Conservation (phyloP, 1,140 invertebrate species). For the Aphelinus atriplicis region DNA sequence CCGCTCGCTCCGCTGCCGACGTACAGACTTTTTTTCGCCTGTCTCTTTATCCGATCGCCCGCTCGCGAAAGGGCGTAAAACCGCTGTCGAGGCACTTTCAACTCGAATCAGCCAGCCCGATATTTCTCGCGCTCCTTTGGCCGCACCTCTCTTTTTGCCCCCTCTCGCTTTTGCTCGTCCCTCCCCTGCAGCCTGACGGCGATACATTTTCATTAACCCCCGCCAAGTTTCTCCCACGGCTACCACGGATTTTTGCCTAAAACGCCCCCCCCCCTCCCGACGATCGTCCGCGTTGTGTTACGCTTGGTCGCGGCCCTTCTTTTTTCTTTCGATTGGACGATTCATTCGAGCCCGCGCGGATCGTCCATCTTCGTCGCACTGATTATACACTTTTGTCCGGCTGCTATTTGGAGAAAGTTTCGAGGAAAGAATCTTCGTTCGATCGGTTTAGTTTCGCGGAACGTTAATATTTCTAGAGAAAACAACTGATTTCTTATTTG, state of each 20-base stretch:
- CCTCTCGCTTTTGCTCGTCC: neutral
- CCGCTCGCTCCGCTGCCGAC: neutral
- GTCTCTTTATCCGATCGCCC: constrained; percentile 50
- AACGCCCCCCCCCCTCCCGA: neutral
- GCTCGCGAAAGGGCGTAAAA: constrained; percentile 47
- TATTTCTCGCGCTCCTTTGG: constrained; percentile 13
- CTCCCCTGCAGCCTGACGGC: too few relatives aligned
- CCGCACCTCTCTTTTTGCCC: neutral
- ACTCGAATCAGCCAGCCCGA: constrained; percentile 38
- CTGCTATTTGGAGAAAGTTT: too few relatives aligned
- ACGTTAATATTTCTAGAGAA: too few relatives aligned
- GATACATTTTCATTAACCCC: neutral
- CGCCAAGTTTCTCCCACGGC: too few relatives aligned
- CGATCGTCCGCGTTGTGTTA: too few relatives aligned
- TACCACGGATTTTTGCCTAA: too few relatives aligned
- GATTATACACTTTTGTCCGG: too few relatives aligned
- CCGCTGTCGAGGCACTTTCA: constrained; percentile 50
- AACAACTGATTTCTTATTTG: too few relatives aligned
- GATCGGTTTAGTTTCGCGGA: too few relatives aligned
- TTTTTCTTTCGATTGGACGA: neutral
- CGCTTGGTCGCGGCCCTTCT: neutral
- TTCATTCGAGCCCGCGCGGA: neutral
- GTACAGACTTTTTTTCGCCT: constrained; percentile 27
- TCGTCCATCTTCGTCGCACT: too few relatives aligned
- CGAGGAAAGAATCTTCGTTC: too few relatives aligned